These are phyloP conservation scores for Phoenicopterus ruber DNA, from an alignment of 2,113 vertebrate species.

Conservation along the genomic window DNA sequence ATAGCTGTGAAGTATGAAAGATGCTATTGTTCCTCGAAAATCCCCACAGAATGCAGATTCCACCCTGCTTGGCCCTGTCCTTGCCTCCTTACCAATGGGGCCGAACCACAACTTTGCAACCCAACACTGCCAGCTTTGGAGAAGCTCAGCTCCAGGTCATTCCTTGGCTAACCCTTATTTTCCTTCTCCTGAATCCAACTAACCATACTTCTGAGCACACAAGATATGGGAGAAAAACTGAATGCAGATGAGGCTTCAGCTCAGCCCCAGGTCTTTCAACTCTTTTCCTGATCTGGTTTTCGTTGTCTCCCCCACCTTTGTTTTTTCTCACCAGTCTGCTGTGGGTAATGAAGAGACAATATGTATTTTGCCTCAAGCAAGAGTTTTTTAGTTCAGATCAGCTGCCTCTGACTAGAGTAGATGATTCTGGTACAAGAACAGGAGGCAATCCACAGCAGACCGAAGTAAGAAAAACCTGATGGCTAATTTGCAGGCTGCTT, in stretches of 20 bases:
- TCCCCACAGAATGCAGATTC: neutral
- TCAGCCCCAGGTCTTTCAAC: neutral
- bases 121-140: neutral
- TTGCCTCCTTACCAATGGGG: neutral
- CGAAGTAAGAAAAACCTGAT: neutral
- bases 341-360: neutral
- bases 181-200: neutral
- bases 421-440: neutral
- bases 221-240: neutral
- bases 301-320: rapidly evolving
- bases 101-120: neutral
- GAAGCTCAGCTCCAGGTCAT: neutral
- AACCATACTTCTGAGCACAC: neutral
- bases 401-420: neutral
- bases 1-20: neutral
- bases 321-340: conserved; percentile 33
- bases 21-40: conserved; percentile 9
- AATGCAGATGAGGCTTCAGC: neutral
- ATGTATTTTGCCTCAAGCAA: conserved; percentile 33
- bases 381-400: conserved; percentile 7
- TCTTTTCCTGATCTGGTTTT: neutral
- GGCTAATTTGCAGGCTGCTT: neutral
- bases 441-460: neutral
- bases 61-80: neutral
- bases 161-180: neutral